Evolutionary conservation across 2,888 invertebrate genomes (phyloP).

Genomic region (Caenorhabditis sp.): DNA sequence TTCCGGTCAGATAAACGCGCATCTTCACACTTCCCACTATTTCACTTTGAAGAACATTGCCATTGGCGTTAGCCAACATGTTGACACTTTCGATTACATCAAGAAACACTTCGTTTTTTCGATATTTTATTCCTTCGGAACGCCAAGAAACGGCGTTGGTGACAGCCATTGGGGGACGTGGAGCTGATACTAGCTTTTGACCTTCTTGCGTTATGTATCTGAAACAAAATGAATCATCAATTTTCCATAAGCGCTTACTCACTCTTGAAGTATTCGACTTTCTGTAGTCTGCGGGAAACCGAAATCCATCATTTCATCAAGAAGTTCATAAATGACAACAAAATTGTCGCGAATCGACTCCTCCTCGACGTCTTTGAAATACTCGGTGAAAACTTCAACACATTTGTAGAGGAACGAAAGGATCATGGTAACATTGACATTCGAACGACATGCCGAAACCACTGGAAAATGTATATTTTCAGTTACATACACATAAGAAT

Average conservation of each 20-base stretch:
- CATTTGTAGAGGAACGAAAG: conserved; percentile 96
- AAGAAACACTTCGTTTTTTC: conserved; percentile 97
- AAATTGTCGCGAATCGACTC: conserved; percentile 98
- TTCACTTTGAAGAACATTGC: conserved; percentile 93
- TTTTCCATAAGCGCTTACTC: conserved; percentile 66
- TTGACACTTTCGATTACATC: conserved; percentile 99
- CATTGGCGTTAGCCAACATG: conserved; percentile 91
- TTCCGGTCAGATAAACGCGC: conserved; percentile 95
- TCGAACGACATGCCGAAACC: conserved; percentile 80
- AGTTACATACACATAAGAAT: too few species aligned
- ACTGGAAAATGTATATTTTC: conserved; percentile 52
- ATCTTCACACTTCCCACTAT: conserved; percentile 98
- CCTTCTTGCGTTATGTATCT: conserved; percentile 94
- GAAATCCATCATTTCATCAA: conserved; percentile 96
- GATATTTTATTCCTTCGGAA: conserved; percentile 95
- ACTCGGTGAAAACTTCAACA: conserved; percentile 90
- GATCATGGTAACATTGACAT: conserved; percentile 93
- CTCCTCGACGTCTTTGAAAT: conserved; percentile 86
- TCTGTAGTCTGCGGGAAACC: conserved; percentile 97
- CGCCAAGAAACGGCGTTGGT: conserved; percentile 99
- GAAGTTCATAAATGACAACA: conserved; percentile 93
- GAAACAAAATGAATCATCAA: conserved; percentile 14
- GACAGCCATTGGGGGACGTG: conserved; percentile 94
- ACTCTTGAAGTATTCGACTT: conserved; percentile 93
- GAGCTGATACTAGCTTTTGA: conserved; percentile 92